Conservation (phyloP, 2,797 vertebrate species). For the Brachymystax lenok region DNA sequence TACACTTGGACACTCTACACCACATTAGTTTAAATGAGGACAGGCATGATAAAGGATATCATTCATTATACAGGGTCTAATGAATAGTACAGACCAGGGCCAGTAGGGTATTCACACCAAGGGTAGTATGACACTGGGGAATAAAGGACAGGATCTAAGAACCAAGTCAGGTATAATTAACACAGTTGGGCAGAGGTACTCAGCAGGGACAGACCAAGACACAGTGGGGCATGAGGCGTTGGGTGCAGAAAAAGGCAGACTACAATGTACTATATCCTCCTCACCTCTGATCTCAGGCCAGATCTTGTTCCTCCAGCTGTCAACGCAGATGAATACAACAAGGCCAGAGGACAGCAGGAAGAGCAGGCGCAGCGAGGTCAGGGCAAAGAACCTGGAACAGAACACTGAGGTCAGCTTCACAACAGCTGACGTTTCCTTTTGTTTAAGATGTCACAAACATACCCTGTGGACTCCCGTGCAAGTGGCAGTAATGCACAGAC, state of each 20-base stretch:
- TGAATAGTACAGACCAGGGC: not conserved
- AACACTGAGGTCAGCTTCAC: not conserved
- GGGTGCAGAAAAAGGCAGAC: constrained; percentile 14
- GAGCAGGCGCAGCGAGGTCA: constrained; percentile 88
- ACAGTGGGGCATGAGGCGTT: not conserved
- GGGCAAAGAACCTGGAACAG: constrained; percentile 86
- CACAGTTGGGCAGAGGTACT: not conserved
- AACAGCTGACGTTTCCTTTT: not conserved
- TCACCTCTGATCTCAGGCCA: constrained; percentile 91
- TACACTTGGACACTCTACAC: not conserved
- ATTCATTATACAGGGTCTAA: not conserved
- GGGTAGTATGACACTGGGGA: not conserved
- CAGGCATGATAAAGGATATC: not conserved
- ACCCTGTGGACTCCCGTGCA: not conserved
- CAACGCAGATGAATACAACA: constrained; percentile 81
- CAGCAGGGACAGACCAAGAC: not conserved
- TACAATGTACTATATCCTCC: constrained; percentile 3
- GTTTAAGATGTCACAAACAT: not conserved
- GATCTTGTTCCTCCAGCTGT: constrained; percentile 92
- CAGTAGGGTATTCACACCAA: not conserved
- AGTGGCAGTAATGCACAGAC: not conserved
- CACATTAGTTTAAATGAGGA: not conserved
- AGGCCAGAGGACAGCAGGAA: constrained; percentile 85
- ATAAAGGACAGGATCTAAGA: not conserved
- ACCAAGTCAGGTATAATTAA: not conserved